Evolutionary conservation across 2,888 invertebrate species (phyloP).

Genomic region (Drosophila anomelani): DNA sequence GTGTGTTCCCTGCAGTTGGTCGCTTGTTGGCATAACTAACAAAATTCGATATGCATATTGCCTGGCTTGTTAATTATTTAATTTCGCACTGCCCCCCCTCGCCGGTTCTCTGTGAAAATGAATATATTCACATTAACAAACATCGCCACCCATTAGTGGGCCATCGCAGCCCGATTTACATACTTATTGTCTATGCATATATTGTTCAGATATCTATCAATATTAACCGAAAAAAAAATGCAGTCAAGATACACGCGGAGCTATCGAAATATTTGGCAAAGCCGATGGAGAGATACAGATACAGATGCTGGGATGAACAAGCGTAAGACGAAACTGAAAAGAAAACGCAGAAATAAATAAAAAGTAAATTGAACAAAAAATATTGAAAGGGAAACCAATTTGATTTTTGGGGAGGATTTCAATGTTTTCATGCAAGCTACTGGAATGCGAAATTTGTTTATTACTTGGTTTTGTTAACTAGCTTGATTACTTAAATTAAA

Average conservation of each 20-base stretch:
- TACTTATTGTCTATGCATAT: conserved; percentile 33
- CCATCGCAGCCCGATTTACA: conserved; percentile 37
- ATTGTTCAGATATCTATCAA: conserved; percentile 27
- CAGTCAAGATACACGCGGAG: neutral
- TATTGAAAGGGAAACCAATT: conserved; percentile 30
- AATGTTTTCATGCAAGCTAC: neutral
- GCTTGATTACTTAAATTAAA: neutral
- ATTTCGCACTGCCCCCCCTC: conserved; percentile 17
- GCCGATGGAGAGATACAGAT: conserved; percentile 13
- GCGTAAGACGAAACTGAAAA: conserved; percentile 9
- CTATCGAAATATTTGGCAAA: conserved; percentile 45
- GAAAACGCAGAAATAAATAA: conserved; percentile 5
- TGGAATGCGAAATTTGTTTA: neutral
- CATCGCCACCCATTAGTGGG: conserved; percentile 45
- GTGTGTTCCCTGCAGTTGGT: conserved; percentile 27
- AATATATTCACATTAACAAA: conserved; percentile 45
- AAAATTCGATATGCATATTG: conserved; percentile 39
- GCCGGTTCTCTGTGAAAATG: conserved; percentile 26
- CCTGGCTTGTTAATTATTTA: conserved; percentile 39
- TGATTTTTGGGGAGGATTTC: conserved; percentile 7
- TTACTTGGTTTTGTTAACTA: neutral
- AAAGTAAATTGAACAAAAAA: neutral
- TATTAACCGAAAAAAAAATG: conserved; percentile 19
- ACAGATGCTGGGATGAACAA: conserved; percentile 10
- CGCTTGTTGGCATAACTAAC: conserved; percentile 35